Percentiles rank a stretch among this genome's conserved stretches.
Evolutionary conservation across 2,888 invertebrate species (phyloP).

Genomic region (Nomada ruficornis): DNA sequence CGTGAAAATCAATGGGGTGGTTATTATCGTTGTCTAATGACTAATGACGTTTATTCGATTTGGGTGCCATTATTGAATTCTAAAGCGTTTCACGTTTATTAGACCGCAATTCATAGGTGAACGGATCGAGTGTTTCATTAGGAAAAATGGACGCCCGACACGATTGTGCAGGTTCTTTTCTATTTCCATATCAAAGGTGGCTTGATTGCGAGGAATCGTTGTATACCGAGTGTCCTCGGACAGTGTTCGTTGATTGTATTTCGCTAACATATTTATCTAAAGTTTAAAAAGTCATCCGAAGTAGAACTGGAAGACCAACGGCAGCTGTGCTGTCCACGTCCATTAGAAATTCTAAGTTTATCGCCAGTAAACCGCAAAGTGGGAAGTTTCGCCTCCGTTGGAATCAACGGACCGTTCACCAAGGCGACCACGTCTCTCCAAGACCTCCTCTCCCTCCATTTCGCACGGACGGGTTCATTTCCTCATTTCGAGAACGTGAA

Average conservation of each 20-base stretch:
- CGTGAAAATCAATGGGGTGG: neutral
- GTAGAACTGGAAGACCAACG: slow-evolving; percentile 17
- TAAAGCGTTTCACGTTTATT: slow-evolving; percentile 5
- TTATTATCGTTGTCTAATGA: neutral
- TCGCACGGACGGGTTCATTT: slow-evolving; percentile 41
- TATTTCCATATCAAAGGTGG: slow-evolving; percentile 53
- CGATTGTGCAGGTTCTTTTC: slow-evolving; percentile 19
- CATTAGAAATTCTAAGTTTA: slow-evolving; percentile 74
- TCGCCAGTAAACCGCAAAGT: slow-evolving; percentile 72
- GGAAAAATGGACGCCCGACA: neutral
- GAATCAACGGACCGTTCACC: slow-evolving; percentile 70
- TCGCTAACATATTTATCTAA: slow-evolving; percentile 53
- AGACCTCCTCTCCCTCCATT: slow-evolving; percentile 2
- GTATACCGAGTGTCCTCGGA: neutral
- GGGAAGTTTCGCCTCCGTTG: slow-evolving; percentile 66
- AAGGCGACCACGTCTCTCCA: slow-evolving; percentile 1
- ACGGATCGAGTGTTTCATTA: neutral
- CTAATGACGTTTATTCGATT: neutral
- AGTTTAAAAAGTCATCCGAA: slow-evolving; percentile 53
- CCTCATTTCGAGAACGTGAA: slow-evolving; percentile 26
- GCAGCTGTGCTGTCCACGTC: slow-evolving; percentile 48
- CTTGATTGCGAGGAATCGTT: slow-evolving; percentile 54
- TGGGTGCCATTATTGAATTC: neutral
- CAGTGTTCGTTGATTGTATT: slow-evolving; percentile 4
- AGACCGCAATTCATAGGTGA: slow-evolving; percentile 3